phyloP scores from a whole-genome alignment of 2,888 invertebrate species.

The Caenorhabditis japonica region DNA sequence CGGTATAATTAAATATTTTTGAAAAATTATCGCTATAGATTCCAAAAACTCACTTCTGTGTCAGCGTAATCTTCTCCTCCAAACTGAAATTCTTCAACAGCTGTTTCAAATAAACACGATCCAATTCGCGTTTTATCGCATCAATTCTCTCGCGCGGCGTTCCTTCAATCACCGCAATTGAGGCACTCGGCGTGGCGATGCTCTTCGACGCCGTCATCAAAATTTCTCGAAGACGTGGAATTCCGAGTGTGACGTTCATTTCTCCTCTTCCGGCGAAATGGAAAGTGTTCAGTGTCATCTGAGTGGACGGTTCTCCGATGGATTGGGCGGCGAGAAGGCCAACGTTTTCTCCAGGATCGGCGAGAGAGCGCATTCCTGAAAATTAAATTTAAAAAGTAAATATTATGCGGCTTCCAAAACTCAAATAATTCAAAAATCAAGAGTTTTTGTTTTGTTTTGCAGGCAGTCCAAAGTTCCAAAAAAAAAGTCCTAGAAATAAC shows the following conservation, averaged over 20 bases:
- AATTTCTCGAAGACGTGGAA: constrained; percentile 95
- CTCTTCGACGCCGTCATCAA: constrained; percentile 93
- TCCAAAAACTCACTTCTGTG: constrained; percentile 2
- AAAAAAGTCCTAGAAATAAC: too few species aligned
- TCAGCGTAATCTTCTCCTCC: constrained; percentile 63
- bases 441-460: too few species aligned
- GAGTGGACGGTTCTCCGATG: constrained; percentile 98
- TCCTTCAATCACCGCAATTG: constrained; percentile 61
- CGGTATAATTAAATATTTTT: too few species aligned
- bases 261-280: constrained; percentile 97
- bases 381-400: constrained; percentile 6
- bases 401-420: too few species aligned
- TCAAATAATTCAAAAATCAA: too few species aligned
- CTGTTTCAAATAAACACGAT: constrained; percentile 86
- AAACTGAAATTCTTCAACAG: constrained; percentile 73
- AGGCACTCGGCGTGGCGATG: constrained; percentile 89
- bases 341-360: constrained; percentile 94
- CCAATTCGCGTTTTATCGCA: constrained; percentile 81
- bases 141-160: constrained; percentile 68
- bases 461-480: too few species aligned
- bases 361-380: constrained; percentile 82
- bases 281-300: constrained; percentile 99
- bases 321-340: constrained; percentile 96
- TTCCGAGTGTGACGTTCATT: constrained; percentile 99
- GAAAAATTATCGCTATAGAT: too few species aligned